Evolutionary conservation across 1,140 invertebrate species (phyloP).

Genomic region (Odontomachus brunneus): DNA sequence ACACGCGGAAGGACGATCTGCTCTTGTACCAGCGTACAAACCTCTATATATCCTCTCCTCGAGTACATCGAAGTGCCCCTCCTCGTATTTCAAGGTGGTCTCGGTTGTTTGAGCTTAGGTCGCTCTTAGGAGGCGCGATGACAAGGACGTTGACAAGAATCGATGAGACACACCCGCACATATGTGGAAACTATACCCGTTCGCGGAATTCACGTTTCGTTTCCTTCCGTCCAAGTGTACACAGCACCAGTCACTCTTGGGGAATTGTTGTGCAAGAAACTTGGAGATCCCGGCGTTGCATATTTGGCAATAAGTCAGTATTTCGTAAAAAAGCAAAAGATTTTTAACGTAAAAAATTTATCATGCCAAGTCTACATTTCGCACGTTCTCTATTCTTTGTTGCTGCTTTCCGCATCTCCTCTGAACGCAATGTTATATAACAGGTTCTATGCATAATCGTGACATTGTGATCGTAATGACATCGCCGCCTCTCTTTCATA

Average conservation of each 20-base stretch:
- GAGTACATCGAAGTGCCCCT: constrained; percentile 55
- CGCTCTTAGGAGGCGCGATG: constrained; percentile 59
- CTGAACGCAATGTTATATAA: constrained; percentile 25
- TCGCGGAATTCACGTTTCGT: constrained; percentile 42
- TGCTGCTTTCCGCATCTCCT: background rate
- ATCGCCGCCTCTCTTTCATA: constrained; percentile 1
- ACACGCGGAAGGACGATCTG: constrained; percentile 22
- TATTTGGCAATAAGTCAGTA: background rate
- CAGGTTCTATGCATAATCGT: constrained; percentile 13
- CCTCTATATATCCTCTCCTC: constrained; percentile 64
- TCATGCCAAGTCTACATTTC: no score
- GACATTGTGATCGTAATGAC: constrained; percentile 13
- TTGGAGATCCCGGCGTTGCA: background rate
- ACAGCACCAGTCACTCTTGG: background rate
- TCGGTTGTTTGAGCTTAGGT: constrained; percentile 63
- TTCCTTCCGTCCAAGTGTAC: constrained; percentile 27
- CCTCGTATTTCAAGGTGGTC: constrained; percentile 46
- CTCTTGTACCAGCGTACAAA: constrained; percentile 12
- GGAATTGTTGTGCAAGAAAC: constrained; percentile 12
- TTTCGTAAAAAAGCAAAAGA: background rate
- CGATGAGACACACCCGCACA: constrained; percentile 48
- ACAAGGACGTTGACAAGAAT: constrained; percentile 67
- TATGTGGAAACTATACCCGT: constrained; percentile 43
- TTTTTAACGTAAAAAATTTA: no score
- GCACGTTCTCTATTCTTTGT: no score